Percentiles rank a stretch among this genome's conserved stretches.
phyloP scores from a whole-genome alignment of 2,113 vertebrate genomes.

The Rhynchopsitta pachyrhyncha region DNA sequence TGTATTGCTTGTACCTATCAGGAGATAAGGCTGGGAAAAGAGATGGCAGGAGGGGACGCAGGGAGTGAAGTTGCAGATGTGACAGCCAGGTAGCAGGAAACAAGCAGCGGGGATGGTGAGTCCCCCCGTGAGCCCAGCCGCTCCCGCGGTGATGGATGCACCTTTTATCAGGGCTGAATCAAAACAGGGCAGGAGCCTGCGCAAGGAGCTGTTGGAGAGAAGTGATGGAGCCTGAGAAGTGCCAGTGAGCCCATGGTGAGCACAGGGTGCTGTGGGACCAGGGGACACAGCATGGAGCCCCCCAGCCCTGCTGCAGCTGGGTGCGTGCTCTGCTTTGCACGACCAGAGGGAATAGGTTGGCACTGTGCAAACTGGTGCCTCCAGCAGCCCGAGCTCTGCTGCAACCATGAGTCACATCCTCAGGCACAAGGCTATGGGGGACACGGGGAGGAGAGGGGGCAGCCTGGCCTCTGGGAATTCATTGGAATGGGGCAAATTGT shows the following conservation, averaged over 20 bases:
- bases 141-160: neutral
- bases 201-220: neutral
- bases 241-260: neutral
- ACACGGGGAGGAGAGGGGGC: neutral
- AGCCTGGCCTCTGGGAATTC: neutral
- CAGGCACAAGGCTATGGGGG: rapidly evolving
- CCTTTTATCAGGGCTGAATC: rapidly evolving
- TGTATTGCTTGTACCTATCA: neutral
- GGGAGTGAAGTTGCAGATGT: neutral
- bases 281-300: rapidly evolving
- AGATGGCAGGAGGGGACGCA: neutral
- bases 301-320: neutral
- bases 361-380: neutral
- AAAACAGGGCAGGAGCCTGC: neutral
- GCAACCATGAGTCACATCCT: rapidly evolving
- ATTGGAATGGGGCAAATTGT: rapidly evolving
- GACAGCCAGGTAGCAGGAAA: neutral
- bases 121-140: rapidly evolving
- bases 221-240: neutral
- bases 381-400: neutral
- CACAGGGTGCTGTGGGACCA: rapidly evolving
- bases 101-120: neutral
- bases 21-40: neutral
- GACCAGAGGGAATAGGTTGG: neutral
- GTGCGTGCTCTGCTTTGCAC: neutral